Base-by-base conservation (phyloP, 2,888 invertebrate species). In the Noctua pronuba region DNA sequence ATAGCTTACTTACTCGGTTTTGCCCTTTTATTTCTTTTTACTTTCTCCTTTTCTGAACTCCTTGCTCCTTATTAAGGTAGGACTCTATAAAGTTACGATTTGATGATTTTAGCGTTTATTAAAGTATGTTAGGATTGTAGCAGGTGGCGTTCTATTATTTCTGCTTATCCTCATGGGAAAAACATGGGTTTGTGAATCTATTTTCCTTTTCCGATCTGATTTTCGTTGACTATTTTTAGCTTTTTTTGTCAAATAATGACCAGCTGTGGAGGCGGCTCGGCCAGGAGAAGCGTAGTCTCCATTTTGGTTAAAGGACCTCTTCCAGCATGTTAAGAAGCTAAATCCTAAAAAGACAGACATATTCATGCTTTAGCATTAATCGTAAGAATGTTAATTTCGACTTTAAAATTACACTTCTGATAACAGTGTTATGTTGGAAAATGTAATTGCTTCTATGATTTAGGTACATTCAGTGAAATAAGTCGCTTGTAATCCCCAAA, bases 1-100 rank as follows among this genome's bases (percentile, higher is more conserved):
- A 95, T 95, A 91, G 92, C 91, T 90, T 92, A 91, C 91, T 79
- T 90, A 87, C 55, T 55, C 88, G 87, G 73, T 75, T 91, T 92
- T 91, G 84, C 88, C 70, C 87, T 90, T 93, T 91, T 93, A 91
- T 92, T 92, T 88, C 86, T 81, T 88, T 90, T 83, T 41, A 28
- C 49, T 88, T 88, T 90, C 71, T 69, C 64, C 35, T 92, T 85
- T 90, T 86, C 82, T 88, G 88, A 88, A 84, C 84, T 86, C 86
- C 86, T 87, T 84, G 78, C 87, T 83, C 76, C 86, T 78, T 84
- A 87, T 88, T 88, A 92, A 84, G 76, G 85, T 85, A 85, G 83
- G 83, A 82, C 73, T 82, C 79, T 62, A 86, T 84, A 86, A 86
- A 86, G 74, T 83, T 84, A 70, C 79, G 31, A 81, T 86, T 78